Conservation (phyloP, 2,888 invertebrate genomes). For the Orthonychiurus folsomi region DNA sequence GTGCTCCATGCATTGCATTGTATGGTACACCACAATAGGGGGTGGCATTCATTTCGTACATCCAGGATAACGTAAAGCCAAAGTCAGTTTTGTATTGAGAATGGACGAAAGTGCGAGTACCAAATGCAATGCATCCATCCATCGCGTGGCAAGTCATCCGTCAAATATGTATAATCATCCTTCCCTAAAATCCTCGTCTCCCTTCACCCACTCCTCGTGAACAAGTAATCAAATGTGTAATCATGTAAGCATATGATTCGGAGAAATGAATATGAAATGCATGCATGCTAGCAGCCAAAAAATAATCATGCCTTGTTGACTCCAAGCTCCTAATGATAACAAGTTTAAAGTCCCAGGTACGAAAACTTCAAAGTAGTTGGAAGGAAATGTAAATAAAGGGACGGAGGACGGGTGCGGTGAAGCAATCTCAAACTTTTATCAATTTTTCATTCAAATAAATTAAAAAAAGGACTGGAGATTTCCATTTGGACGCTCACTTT, state of each 20-base stretch:
- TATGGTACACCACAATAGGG: too few relatives aligned
- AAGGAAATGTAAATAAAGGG: too few relatives aligned
- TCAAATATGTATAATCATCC: not conserved
- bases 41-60: too few relatives aligned
- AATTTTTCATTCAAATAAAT: not conserved
- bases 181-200: not conserved
- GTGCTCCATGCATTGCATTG: too few relatives aligned
- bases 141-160: not conserved
- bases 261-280: not conserved
- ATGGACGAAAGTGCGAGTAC: not conserved
- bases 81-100: too few relatives aligned
- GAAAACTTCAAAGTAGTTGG: too few relatives aligned
- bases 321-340: conserved; percentile 1
- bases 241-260: not conserved
- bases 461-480: not conserved
- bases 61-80: too few relatives aligned
- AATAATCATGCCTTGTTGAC: too few relatives aligned
- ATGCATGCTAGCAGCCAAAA: not conserved
- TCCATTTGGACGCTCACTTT: not conserved
- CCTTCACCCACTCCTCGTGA: not conserved
- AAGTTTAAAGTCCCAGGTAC: not conserved
- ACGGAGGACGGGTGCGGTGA: too few relatives aligned
- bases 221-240: not conserved
- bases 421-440: too few relatives aligned
- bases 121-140: not conserved